A percentile compares a stretch with the other conserved stretches of the same genome.
phyloP scores from a whole-genome alignment of 1,140 invertebrate genomes.

The Brachionus rotundiformis region DNA sequence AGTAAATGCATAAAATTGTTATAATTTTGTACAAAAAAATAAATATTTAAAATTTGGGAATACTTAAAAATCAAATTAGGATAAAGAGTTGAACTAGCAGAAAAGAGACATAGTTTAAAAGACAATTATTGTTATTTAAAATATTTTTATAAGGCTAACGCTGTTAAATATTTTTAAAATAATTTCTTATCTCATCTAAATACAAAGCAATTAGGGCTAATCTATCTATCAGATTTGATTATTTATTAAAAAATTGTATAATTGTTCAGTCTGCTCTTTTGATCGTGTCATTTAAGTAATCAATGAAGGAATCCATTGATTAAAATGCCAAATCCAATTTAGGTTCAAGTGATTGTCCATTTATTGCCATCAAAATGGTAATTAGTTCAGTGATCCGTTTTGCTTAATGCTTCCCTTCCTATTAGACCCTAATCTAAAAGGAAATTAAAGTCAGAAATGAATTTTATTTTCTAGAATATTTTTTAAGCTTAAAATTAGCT shows the following conservation, averaged over 20 bases:
- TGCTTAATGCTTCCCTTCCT: too few species aligned
- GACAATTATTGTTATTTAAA: too few species aligned
- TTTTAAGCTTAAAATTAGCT: too few species aligned
- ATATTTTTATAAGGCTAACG: not conserved
- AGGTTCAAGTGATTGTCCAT: not conserved
- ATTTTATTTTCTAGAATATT: too few species aligned
- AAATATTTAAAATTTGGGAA: slow-evolving; percentile 8
- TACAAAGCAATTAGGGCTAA: not conserved
- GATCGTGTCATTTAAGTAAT: too few species aligned
- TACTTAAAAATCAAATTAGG: slow-evolving; percentile 4
- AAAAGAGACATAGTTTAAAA: not conserved
- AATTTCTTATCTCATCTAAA: slow-evolving; percentile 2
- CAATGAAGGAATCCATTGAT: not conserved
- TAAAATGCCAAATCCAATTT: not conserved
- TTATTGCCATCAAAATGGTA: not conserved
- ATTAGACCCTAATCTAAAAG: not conserved
- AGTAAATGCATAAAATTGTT: not conserved
- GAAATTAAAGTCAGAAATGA: not conserved
- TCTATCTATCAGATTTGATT: not conserved
- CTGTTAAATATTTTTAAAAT: not conserved
- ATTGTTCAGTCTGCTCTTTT: not conserved
- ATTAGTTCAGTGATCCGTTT: not conserved
- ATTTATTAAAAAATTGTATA: not conserved
- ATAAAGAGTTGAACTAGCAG: slow-evolving; percentile 8
- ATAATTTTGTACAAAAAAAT: slow-evolving; percentile 5